phyloP scores from a whole-genome alignment of 2,113 vertebrate genomes.

The Pipra filicauda region DNA sequence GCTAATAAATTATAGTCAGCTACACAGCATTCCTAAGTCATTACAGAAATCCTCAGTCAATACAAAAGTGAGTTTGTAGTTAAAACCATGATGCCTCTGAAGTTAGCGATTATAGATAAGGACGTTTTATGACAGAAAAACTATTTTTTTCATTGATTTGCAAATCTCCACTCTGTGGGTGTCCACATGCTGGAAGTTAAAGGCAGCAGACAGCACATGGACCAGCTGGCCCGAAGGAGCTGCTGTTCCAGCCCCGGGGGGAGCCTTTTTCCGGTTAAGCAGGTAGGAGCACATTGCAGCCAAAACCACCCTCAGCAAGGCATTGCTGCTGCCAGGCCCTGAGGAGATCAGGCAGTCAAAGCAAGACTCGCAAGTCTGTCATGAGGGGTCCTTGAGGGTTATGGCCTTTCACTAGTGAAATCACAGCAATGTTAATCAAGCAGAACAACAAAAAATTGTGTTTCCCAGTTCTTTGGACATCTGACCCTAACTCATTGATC shows the following conservation, averaged over 20 bases:
- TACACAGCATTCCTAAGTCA: background rate
- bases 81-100: background rate
- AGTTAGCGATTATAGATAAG: background rate
- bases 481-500: background rate
- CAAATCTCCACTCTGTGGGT: background rate
- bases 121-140: background rate
- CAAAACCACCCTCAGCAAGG: background rate
- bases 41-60: background rate
- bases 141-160: background rate
- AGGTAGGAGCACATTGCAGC: background rate
- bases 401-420: background rate
- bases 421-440: background rate
- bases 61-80: background rate
- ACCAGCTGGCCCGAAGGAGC: accelerated
- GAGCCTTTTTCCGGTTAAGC: background rate
- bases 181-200: background rate
- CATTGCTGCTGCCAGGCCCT: background rate
- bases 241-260: accelerated
- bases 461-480: background rate
- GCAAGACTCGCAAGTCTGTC: background rate
- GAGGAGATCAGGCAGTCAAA: background rate
- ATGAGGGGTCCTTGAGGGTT: background rate
- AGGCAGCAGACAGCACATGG: accelerated
- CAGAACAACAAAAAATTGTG: background rate
- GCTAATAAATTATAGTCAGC: background rate